Evolutionary conservation across 2,888 invertebrate species (phyloP), one percentile per base, ranked within the genome.

Genomic region (Microplitis manilae): DNA sequence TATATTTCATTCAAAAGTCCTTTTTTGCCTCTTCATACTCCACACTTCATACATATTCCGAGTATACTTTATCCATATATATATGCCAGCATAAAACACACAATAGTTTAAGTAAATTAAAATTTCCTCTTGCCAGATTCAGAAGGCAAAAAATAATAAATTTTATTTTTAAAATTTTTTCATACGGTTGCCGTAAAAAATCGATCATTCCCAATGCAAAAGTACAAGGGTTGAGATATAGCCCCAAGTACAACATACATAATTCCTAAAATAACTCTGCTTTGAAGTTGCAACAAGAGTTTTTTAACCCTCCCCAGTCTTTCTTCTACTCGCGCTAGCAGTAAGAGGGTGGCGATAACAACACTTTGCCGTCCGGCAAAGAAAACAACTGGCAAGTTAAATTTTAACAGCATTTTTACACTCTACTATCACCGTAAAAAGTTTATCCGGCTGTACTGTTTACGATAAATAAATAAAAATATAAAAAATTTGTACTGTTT

Each of bases 201-300:
- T 68, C 61, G 71, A 67, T 15, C 61, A 65, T 64, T n/a, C 62
- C 30, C 9, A 69, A 17, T 38, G 71, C 6, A 40, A 60, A 7
- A 9, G 60, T 70, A n/a, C 40, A 20, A 40, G 39, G 15, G 59
- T 20, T 69, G 50, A 30, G 50, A 68, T 39, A 8, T 40, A 8
- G 50, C 50, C 50, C 50, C 50, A 50, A 50, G 50, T 50, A 50
- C 50, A 50, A 50, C 50, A 50, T 20, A 50, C 68, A 61, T 13
- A 74, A 77, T 72, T 79, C 77, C 77, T 76, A 79, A 81, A 79
- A 81, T 81, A 81, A 77, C 67, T 76, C 65, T 68, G 68, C 78
- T 81, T 79, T 81, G 81, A 79, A 76, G 79, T 73, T 75, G 68
- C 68, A 20, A 75, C 68, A 20, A 75, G 20, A 68, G 50, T 38